These are phyloP conservation scores for Drosophila oshimai DNA, from an alignment of 1,140 invertebrate species.

Conservation along the genomic window DNA sequence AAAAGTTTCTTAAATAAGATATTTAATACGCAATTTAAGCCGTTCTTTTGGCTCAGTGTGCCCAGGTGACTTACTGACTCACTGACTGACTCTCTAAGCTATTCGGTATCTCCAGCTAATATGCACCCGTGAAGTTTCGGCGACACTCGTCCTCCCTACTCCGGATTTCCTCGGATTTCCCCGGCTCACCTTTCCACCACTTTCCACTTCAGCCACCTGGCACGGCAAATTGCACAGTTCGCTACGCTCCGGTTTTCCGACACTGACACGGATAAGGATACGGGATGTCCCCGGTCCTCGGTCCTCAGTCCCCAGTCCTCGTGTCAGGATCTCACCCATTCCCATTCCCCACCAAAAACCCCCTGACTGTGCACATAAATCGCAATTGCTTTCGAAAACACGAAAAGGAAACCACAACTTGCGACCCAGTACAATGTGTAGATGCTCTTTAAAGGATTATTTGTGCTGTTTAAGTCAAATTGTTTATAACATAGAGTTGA, in stretches of 20 bases:
- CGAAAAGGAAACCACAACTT: conserved; percentile 2
- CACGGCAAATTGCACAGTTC: conserved; percentile 41
- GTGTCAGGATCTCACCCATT: not conserved
- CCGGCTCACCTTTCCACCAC: not conserved
- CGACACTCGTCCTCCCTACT: conserved; percentile 10
- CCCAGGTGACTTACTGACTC: not conserved
- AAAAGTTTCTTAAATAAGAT: no score
- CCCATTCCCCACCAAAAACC: not conserved
- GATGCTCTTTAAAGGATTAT: not conserved
- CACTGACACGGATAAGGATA: conserved; percentile 1
- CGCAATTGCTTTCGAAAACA: conserved; percentile 25
- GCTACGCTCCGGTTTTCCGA: not conserved
- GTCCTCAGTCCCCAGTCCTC: not conserved
- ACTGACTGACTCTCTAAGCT: not conserved
- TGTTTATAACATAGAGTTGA: no score
- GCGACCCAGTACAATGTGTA: not conserved
- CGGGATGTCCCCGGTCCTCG: not conserved
- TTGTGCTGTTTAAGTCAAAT: no score
- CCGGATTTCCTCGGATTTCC: not conserved
- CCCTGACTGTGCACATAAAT: conserved; percentile 37
- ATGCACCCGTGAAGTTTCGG: conserved; percentile 37
- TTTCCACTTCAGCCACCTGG: not conserved
- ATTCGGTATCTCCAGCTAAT: conserved; percentile 33
- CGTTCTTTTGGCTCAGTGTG: conserved; percentile 2
- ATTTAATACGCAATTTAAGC: no score